These are phyloP conservation scores for Macrophya alboannulata DNA, from an alignment of 2,888 invertebrate genomes.

Conservation along the genomic window DNA sequence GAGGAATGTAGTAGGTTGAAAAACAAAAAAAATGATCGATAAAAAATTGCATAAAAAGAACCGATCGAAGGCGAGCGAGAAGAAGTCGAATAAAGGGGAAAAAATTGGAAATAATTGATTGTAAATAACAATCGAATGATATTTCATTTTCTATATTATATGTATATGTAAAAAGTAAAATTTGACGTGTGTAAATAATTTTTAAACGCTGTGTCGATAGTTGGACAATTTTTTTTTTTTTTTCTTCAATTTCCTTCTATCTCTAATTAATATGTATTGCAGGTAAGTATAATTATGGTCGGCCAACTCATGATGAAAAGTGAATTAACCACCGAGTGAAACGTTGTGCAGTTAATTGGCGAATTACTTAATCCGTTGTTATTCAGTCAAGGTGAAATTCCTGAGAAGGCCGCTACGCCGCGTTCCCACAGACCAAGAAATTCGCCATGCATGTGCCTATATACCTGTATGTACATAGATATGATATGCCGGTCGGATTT, in stretches of 20 bases:
- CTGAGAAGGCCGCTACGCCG: conserved; percentile 54
- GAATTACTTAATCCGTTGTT: conserved; percentile 52
- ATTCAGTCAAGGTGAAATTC: conserved; percentile 56
- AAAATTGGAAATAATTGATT: conserved; percentile 22
- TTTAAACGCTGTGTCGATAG: background rate
- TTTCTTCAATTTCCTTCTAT: background rate
- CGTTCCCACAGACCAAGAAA: conserved; percentile 29
- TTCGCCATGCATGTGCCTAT: background rate
- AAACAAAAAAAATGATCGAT: background rate
- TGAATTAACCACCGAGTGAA: conserved; percentile 36
- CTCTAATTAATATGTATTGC: background rate
- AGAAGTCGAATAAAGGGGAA: background rate
- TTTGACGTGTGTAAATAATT: background rate
- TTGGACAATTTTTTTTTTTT: background rate
- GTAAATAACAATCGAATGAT: conserved; percentile 19
- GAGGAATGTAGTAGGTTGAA: background rate
- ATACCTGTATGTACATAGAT: too few relatives aligned
- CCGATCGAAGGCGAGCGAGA: conserved; percentile 25
- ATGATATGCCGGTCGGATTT: background rate
- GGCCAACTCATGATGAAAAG: conserved; percentile 14
- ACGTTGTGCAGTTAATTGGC: conserved; percentile 40
- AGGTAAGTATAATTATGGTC: background rate
- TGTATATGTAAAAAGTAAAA: background rate
- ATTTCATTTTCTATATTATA: background rate
- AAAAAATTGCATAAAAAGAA: background rate